These are phyloP conservation scores for Macaca fascicularis DNA, from an alignment of 2,113 vertebrate genomes.

Conservation along the genomic window DNA sequence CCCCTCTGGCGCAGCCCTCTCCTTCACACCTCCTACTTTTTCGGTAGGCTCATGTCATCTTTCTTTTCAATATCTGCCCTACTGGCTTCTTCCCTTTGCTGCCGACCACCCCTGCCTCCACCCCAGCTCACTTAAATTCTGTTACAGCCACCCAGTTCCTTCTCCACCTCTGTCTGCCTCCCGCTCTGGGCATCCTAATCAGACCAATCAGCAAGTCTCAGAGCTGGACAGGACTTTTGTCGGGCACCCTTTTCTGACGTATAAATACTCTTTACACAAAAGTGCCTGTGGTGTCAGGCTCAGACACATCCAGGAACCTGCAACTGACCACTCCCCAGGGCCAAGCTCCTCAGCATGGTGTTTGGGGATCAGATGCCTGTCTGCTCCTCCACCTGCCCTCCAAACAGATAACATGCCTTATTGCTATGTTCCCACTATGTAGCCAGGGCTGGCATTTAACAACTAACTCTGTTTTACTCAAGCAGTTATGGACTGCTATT, in stretches of 20 bases:
- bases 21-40: background rate
- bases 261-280: background rate
- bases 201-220: background rate
- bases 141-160: background rate
- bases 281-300: background rate
- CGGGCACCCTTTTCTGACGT: background rate
- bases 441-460: background rate
- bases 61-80: background rate
- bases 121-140: background rate
- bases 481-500: background rate
- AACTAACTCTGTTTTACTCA: background rate
- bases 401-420: background rate
- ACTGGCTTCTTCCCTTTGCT: background rate
- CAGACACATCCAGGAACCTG: background rate
- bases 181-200: background rate
- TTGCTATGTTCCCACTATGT: background rate
- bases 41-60: background rate
- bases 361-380: background rate
- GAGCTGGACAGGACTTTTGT: background rate
- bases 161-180: background rate
- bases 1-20: background rate
- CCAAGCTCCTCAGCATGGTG: background rate
- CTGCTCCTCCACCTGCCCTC: background rate
- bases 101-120: rapidly evolving
- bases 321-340: too few relatives aligned